These are phyloP conservation scores for Talpa occidentalis DNA, from an alignment of 2,113 vertebrate species.

Conservation along the genomic window DNA sequence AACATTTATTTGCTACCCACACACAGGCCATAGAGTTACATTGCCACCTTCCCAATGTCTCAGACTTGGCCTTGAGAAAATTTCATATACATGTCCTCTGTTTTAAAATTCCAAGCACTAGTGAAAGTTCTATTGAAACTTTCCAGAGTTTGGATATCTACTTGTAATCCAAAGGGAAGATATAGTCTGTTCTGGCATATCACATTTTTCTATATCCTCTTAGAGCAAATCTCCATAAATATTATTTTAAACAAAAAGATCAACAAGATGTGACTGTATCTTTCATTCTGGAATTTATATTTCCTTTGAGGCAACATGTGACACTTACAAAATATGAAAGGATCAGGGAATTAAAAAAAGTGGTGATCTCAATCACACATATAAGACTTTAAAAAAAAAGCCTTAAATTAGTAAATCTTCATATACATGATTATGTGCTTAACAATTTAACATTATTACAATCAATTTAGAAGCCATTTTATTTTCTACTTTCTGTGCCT, in stretches of 20 bases:
- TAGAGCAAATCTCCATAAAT: background rate
- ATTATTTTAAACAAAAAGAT: conserved; percentile 16
- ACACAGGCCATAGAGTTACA: background rate
- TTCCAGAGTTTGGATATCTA: background rate
- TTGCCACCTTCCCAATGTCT: background rate
- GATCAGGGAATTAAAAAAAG: background rate
- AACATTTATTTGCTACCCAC: background rate
- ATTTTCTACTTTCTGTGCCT: background rate
- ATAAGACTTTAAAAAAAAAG: background rate
- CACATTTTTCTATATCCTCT: background rate
- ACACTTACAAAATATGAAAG: conserved; percentile 14
- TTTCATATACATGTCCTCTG: background rate
- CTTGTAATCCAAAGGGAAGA: conserved; percentile 3
- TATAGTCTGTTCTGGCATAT: background rate
- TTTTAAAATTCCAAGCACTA: background rate
- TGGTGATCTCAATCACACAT: background rate
- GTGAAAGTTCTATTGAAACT: background rate
- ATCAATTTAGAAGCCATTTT: background rate
- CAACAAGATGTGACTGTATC: background rate
- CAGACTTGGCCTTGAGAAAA: background rate
- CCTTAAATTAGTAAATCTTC: conserved; percentile 9
- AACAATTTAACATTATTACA: background rate
- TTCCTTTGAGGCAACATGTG: background rate
- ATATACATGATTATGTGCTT: background rate
- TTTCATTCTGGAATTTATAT: conserved; percentile 6